These are phyloP conservation scores for Platorchestia sp. DNA, from an alignment of 1,140 invertebrate genomes.

Conservation along the genomic window DNA sequence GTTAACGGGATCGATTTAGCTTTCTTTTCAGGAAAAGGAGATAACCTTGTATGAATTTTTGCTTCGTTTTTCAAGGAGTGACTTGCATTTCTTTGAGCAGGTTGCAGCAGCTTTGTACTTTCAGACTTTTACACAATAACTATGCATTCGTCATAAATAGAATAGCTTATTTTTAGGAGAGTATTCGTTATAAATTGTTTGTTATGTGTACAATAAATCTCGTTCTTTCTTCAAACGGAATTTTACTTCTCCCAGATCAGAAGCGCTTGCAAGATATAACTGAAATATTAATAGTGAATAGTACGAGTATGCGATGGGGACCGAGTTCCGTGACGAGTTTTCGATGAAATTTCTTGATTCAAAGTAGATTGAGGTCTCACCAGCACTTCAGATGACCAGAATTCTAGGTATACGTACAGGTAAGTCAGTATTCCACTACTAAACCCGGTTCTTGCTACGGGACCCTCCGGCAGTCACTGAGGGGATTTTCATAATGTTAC, in stretches of 20 bases:
- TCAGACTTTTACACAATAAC: conserved; percentile 26
- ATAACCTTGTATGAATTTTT: not conserved
- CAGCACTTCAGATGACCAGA: too few species aligned
- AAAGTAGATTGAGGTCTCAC: not conserved
- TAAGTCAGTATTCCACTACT: too few species aligned
- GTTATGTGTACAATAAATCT: conserved; percentile 32
- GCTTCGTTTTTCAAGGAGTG: not conserved
- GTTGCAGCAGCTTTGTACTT: conserved; percentile 8
- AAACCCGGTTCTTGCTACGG: too few species aligned
- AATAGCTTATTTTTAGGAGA: conserved; percentile 10
- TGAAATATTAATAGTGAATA: not conserved
- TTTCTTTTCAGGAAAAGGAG: not conserved
- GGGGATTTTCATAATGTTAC: too few species aligned
- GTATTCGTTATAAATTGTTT: conserved; percentile 14
- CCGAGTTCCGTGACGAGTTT: not conserved
- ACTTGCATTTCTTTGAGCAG: not conserved
- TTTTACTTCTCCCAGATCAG: not conserved
- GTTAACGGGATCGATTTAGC: not conserved
- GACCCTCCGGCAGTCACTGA: too few species aligned
- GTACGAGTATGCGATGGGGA: not conserved
- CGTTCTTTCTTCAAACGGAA: not conserved
- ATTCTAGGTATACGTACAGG: too few species aligned
- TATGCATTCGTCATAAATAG: conserved; percentile 40
- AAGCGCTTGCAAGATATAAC: not conserved
- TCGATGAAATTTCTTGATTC: not conserved